Percentiles rank a stretch among this genome's conserved stretches.
Conservation (phyloP, 2,113 vertebrate genomes). For the Toxotes chatareus region DNA sequence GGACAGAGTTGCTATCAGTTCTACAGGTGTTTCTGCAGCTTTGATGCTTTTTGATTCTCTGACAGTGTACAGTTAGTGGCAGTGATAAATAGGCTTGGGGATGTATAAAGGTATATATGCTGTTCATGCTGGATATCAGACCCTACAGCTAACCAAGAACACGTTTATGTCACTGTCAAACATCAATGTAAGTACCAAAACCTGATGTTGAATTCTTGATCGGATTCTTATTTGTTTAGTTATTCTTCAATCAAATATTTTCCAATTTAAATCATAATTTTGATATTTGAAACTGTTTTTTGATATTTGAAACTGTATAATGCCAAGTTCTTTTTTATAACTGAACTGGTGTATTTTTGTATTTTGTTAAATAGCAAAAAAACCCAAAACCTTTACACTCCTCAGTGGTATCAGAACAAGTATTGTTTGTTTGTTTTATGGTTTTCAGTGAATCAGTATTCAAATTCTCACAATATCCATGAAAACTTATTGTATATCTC, state of each 20-base stretch:
- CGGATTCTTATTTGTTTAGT: background rate
- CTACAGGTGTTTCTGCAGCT: background rate
- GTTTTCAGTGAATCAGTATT: no score
- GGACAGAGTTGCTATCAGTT: background rate
- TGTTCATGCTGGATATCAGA: background rate
- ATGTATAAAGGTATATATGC: background rate
- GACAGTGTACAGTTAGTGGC: background rate
- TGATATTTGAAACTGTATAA: background rate
- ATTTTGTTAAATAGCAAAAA: no score
- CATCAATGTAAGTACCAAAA: background rate
- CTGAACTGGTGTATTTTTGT: background rate
- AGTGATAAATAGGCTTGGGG: background rate
- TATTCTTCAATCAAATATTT: background rate
- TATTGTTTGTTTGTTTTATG: no score
- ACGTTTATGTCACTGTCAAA: background rate
- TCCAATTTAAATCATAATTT: background rate
- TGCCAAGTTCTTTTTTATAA: background rate
- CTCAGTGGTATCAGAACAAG: no score
- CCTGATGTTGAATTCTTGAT: background rate
- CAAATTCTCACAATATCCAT: background rate
- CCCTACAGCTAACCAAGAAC: background rate
- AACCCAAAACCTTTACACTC: no score
- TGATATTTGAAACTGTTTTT: background rate
- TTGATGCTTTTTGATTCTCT: background rate
- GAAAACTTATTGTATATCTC: background rate